Percentiles rank a stretch among this genome's conserved stretches.
Evolutionary conservation across 2,888 invertebrate genomes (phyloP).

Genomic region (Willowsia nigromaculata): DNA sequence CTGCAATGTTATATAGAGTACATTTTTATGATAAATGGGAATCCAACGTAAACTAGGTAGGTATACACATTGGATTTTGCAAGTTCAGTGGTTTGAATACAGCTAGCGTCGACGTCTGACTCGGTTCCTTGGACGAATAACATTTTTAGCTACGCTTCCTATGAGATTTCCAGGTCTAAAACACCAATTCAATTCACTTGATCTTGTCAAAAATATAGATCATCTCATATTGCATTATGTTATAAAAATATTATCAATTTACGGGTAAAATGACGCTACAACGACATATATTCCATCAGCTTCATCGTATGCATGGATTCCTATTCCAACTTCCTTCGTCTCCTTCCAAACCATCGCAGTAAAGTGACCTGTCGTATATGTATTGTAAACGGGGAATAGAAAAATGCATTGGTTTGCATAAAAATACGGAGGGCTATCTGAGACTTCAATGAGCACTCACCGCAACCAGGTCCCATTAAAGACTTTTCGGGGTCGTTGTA

Average conservation of each 20-base stretch:
- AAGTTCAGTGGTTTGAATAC: too few relatives aligned
- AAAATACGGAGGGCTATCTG: background rate
- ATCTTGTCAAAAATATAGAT: too few relatives aligned
- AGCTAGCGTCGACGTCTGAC: conserved; percentile 30
- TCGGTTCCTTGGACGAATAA: conserved; percentile 40
- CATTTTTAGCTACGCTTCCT: conserved; percentile 53
- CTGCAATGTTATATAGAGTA: too few relatives aligned
- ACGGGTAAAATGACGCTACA: conserved; percentile 53
- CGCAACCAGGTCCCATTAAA: conserved; percentile 53
- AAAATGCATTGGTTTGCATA: background rate
- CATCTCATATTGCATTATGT: too few relatives aligned
- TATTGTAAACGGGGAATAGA: background rate
- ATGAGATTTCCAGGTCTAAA: conserved; percentile 55
- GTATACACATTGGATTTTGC: background rate
- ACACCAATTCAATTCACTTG: too few relatives aligned
- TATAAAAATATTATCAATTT: too few relatives aligned
- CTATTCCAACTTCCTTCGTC: conserved; percentile 48
- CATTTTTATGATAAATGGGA: too few relatives aligned
- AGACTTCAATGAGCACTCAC: conserved; percentile 7
- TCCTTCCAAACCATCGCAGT: conserved; percentile 64
- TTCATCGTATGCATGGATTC: conserved; percentile 40
- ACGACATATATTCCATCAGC: conserved; percentile 47
- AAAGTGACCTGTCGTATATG: conserved; percentile 55
- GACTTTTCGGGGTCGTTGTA: conserved; percentile 56
- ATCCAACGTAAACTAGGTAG: background rate